phyloP scores from a whole-genome alignment of 2,888 invertebrate genomes.

The Heliconius sara region DNA sequence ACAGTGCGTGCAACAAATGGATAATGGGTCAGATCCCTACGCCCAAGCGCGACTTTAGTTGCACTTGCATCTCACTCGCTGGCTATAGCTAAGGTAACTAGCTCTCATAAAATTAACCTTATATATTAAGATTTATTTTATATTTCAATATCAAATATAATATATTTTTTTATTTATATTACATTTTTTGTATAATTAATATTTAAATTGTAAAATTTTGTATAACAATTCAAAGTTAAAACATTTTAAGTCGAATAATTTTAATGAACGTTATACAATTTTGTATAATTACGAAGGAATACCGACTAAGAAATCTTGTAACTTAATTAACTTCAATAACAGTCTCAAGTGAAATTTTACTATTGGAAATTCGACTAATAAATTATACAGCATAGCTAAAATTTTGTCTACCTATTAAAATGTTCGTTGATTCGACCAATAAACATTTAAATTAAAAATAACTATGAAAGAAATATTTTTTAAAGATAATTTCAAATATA shows the following conservation, averaged over 20 bases:
- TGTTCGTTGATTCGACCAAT: not conserved
- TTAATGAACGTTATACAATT: constrained; percentile 19
- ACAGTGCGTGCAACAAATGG: constrained; percentile 44
- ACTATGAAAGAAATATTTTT: not conserved
- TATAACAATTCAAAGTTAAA: not conserved
- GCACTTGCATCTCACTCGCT: constrained; percentile 47
- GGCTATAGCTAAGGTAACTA: constrained; percentile 42
- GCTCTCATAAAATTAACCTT: constrained; percentile 1
- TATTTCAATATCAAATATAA: not conserved
- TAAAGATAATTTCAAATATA: not conserved
- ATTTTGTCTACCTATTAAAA: constrained; percentile 2
- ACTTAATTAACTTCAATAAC: constrained; percentile 32
- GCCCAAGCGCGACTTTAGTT: constrained; percentile 40
- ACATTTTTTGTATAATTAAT: not conserved
- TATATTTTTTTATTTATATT: no score
- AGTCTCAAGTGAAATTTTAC: constrained; percentile 25
- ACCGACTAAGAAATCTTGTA: constrained; percentile 24
- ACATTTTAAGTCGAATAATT: not conserved
- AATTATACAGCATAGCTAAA: not conserved
- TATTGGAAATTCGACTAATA: constrained; percentile 14
- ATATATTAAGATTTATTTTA: not conserved
- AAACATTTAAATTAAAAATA: not conserved
- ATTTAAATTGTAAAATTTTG: not conserved
- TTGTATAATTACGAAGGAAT: constrained; percentile 26
- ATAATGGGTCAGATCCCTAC: constrained; percentile 46